phyloP scores from a whole-genome alignment of 2,113 vertebrate genomes.

The Lathamus discolor region DNA sequence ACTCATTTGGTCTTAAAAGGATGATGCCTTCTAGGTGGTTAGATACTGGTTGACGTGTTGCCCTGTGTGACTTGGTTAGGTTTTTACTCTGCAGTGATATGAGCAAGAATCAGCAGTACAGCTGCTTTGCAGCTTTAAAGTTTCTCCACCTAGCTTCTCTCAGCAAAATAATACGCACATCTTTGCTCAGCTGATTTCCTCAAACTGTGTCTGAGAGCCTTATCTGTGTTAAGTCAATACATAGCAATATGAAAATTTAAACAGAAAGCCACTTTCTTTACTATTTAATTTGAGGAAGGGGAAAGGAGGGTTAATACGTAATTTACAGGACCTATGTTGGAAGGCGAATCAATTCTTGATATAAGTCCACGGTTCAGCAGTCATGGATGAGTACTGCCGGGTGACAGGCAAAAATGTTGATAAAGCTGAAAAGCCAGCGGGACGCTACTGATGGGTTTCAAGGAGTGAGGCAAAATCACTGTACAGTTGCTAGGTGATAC shows the following conservation, averaged over 20 bases:
- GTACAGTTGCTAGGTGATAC: background rate
- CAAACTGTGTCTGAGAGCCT: background rate
- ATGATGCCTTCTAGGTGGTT: background rate
- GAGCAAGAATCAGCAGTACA: background rate
- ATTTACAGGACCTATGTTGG: background rate
- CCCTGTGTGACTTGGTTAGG: background rate
- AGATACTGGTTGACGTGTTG: background rate
- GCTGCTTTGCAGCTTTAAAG: background rate
- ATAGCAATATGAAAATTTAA: background rate
- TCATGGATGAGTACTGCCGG: background rate
- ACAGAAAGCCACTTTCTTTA: background rate
- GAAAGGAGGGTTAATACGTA: background rate
- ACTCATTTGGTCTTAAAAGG: background rate
- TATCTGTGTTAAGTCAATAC: constrained; percentile 1
- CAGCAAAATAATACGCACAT: constrained; percentile 24
- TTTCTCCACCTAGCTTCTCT: background rate
- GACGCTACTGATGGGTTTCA: background rate
- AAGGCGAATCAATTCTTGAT: background rate
- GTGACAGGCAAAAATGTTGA: background rate
- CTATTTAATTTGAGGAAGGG: background rate
- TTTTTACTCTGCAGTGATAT: background rate
- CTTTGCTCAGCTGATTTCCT: constrained; percentile 17
- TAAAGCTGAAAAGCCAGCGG: background rate
- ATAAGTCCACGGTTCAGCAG: background rate
- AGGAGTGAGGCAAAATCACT: background rate